Evolutionary conservation across 2,888 invertebrate species (phyloP), one percentile per base, ranked within the genome.

Genomic region (Diarsia mendica): DNA sequence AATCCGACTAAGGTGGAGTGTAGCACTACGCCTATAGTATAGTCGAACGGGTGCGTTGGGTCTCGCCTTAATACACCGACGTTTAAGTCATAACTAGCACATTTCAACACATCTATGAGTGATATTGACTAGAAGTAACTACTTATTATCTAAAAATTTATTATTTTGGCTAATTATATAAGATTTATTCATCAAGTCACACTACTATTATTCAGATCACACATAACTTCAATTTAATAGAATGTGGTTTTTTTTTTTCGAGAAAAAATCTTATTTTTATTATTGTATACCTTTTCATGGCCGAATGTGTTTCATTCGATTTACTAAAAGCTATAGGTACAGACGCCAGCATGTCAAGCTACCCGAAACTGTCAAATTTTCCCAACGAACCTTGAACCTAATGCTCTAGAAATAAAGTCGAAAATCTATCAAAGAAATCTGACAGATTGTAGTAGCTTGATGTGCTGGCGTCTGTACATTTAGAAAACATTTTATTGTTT

Each of bases 61-160:
- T n/a, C n/a, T n/a, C n/a, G n/a, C n/a, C n/a, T n/a, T n/a, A 72
- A 77, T 82, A 86, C 79, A 72, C 3, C 66, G 68, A 84, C 78
- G 18, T 77, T 76, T 61, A 82, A 75, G 80, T 86, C 82, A 76
- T 84, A 86, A 80, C 88, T 91, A 91, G 90, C 91, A 79, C 87
- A 77, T 87, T 89, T 87, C 68, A 90, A 87, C 85, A 86, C 87
- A 72, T 90, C 91, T 91, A 91, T 84, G 80, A 89, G 86, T 89
- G 88, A 88, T 90, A 89, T 90, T 89, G 93, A 93, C 93, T 93
- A 93, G 92, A 91, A 88, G 78, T 89, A 87, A 79, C 88, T 91
- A 91, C 85, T 86, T 88, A 90, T 2, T 63, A 86, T 77, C 80
- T 88, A 87, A 77, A 80, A 87, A 84, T 84, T 78, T 73, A 87